Percentiles rank a stretch among this genome's conserved stretches.
Conservation (phyloP, 2,888 invertebrate species). For the Apodemia duryi region DNA sequence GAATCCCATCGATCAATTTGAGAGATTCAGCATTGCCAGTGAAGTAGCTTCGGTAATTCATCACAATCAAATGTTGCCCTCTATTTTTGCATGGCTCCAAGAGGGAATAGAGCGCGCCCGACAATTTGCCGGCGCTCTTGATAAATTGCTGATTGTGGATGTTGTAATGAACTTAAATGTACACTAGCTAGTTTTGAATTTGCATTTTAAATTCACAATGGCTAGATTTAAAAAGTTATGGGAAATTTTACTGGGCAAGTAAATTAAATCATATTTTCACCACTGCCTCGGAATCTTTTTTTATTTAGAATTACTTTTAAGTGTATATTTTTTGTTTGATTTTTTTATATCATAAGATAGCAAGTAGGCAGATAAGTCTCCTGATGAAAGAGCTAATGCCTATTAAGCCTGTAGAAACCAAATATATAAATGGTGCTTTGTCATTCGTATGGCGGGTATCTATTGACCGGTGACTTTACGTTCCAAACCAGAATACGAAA, state of each 20-base stretch:
- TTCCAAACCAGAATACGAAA: too few species aligned
- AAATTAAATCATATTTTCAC: background rate
- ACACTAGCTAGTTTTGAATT: background rate
- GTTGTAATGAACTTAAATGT: conserved; percentile 13
- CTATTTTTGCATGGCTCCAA: conserved; percentile 14
- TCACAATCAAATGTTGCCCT: conserved; percentile 14
- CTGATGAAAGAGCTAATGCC: too few species aligned
- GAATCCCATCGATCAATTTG: conserved; percentile 8
- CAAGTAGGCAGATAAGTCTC: too few species aligned
- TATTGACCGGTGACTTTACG: too few species aligned
- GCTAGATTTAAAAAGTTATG: conserved; percentile 1
- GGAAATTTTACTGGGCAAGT: background rate
- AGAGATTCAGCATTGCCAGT: conserved; percentile 1
- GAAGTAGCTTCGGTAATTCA: conserved; percentile 13
- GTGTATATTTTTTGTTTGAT: background rate
- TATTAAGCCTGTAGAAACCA: too few species aligned
- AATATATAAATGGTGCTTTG: too few species aligned
- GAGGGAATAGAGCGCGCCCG: conserved; percentile 9
- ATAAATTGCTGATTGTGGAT: conserved; percentile 14
- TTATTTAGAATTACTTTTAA: background rate
- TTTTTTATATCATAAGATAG: background rate
- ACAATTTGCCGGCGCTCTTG: conserved; percentile 10
- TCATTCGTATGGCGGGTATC: too few species aligned
- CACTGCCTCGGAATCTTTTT: background rate
- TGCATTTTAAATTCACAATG: background rate